Conservation (phyloP, 2,113 vertebrate genomes). For the Agelaius tricolor region DNA sequence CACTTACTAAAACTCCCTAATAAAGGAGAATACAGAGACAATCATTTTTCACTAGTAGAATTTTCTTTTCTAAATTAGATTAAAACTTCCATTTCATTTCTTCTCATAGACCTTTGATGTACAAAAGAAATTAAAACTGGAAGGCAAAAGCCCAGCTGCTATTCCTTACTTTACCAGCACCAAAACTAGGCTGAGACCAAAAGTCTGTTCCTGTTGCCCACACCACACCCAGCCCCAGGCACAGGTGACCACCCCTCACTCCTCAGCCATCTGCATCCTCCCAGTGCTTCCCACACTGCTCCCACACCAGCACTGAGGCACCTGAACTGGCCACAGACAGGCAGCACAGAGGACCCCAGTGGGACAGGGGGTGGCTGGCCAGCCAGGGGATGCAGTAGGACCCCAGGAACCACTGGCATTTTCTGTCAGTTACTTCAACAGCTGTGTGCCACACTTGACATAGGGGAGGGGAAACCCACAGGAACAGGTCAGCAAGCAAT, state of each 20-base stretch:
- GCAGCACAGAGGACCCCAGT: fast-evolving
- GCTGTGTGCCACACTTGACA: not conserved
- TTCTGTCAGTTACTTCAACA: not conserved
- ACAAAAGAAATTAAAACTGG: not conserved
- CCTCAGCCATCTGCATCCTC: not conserved
- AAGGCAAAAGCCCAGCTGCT: not conserved
- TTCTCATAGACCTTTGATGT: not conserved
- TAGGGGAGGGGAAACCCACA: not conserved
- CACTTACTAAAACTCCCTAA: constrained; percentile 66
- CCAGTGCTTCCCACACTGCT: not conserved
- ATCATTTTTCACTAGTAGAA: constrained; percentile 36
- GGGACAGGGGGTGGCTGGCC: not conserved
- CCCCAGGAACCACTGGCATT: not conserved
- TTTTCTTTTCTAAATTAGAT: constrained; percentile 40
- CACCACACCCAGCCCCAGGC: fast-evolving
- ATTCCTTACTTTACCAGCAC: not conserved
- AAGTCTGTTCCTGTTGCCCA: fast-evolving
- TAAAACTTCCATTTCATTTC: constrained; percentile 4
- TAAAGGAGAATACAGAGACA: constrained; percentile 47
- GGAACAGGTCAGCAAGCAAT: not conserved
- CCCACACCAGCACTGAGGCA: fast-evolving
- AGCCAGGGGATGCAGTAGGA: not conserved
- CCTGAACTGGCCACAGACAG: fast-evolving
- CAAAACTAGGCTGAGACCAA: not conserved
- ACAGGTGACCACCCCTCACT: not conserved